Evolutionary conservation across 2,113 vertebrate genomes (phyloP).

Genomic region (Pogona vitticeps): DNA sequence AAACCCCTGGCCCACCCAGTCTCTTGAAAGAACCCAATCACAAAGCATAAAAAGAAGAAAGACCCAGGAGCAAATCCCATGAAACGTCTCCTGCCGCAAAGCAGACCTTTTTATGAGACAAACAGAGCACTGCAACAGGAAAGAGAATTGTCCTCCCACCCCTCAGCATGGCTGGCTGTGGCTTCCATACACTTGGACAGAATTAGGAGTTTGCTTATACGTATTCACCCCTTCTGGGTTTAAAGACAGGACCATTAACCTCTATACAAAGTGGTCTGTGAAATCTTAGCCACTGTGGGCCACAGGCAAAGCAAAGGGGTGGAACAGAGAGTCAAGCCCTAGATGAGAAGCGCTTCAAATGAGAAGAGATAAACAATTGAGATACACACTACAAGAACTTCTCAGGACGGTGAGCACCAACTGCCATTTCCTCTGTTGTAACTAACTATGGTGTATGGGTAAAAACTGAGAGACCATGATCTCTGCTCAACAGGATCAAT

Average conservation of each 20-base stretch:
- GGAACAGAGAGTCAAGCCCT: neutral
- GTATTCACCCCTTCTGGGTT: neutral
- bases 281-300: neutral
- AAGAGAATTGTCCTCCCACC: neutral
- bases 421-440: neutral
- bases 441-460: no score
- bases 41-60: neutral
- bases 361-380: neutral
- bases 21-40: no score
- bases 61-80: neutral
- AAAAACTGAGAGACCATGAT: no score
- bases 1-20: no score
- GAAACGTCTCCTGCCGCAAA: neutral
- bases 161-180: neutral
- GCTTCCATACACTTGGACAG: neutral
- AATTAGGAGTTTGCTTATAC: no score
- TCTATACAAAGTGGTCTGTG: neutral
- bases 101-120: neutral
- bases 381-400: neutral
- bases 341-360: neutral
- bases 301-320: neutral
- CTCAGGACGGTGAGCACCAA: neutral
- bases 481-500: neutral
- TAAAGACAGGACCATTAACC: neutral
- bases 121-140: neutral